These are phyloP conservation scores for Lepidurus couesii DNA, from an alignment of 1,140 invertebrate genomes.

Conservation along the genomic window DNA sequence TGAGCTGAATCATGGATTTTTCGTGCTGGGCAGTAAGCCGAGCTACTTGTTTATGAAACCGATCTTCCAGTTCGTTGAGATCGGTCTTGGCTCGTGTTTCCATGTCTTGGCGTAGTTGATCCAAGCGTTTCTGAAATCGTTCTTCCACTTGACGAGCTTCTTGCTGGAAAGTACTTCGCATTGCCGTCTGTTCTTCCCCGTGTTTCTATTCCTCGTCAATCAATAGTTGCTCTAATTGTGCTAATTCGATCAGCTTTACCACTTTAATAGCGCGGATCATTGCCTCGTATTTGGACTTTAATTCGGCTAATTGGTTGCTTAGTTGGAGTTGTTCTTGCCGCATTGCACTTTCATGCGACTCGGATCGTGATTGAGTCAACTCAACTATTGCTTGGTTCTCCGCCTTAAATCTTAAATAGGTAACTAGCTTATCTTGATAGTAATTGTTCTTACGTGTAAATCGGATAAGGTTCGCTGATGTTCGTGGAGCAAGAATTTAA, in stretches of 20 bases:
- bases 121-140: constrained; percentile 72
- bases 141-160: constrained; percentile 69
- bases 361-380: constrained; percentile 64
- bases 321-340: constrained; percentile 70
- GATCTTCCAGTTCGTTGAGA: constrained; percentile 76
- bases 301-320: constrained; percentile 65
- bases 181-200: constrained; percentile 58
- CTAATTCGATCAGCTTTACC: constrained; percentile 44
- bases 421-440: not conserved
- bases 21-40: constrained; percentile 76
- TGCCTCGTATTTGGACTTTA: constrained; percentile 60
- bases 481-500: constrained; percentile 86
- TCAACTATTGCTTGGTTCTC: constrained; percentile 69
- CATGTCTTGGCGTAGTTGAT: constrained; percentile 51
- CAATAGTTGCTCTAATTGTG: not conserved
- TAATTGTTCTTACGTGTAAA: constrained; percentile 50
- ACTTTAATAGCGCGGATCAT: constrained; percentile 58
- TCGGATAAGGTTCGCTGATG: constrained; percentile 77
- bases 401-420: constrained; percentile 44
- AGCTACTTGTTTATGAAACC: constrained; percentile 79
- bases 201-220: constrained; percentile 44
- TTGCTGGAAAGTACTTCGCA: constrained; percentile 64
- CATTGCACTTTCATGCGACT: constrained; percentile 65
- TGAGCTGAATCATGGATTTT: constrained; percentile 76
- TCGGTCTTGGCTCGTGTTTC: constrained; percentile 42